phyloP scores from a whole-genome alignment of 2,113 vertebrate species.

The Clupea harengus region DNA sequence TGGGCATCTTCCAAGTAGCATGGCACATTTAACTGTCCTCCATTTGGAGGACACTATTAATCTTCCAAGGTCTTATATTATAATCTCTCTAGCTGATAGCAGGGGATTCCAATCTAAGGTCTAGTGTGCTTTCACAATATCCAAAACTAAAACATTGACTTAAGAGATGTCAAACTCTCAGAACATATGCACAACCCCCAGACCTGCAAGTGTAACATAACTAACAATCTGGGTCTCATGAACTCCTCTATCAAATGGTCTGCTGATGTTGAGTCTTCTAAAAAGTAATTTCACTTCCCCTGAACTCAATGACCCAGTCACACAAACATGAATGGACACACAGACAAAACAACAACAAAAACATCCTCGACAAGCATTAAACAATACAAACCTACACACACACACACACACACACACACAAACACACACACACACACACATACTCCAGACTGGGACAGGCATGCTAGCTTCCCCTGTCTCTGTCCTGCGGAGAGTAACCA shows the following conservation, averaged over 20 bases:
- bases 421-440: background rate
- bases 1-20: background rate
- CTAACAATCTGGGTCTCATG: background rate
- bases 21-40: background rate
- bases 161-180: too few species aligned
- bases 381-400: background rate
- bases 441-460: background rate
- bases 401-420: background rate
- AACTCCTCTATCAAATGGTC: background rate
- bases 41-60: background rate
- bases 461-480: too few species aligned
- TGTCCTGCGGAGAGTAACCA: too few species aligned
- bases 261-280: background rate
- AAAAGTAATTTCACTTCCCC: too few species aligned
- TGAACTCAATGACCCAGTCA: background rate
- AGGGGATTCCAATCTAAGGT: background rate
- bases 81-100: background rate
- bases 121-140: background rate
- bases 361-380: too few species aligned
- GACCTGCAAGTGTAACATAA: background rate
- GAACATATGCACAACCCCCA: background rate
- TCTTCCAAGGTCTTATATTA: background rate
- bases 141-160: background rate
- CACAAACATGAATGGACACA: background rate
- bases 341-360: too few species aligned